Conservation (phyloP, 1,140 invertebrate species). For the Hyles vespertilio region DNA sequence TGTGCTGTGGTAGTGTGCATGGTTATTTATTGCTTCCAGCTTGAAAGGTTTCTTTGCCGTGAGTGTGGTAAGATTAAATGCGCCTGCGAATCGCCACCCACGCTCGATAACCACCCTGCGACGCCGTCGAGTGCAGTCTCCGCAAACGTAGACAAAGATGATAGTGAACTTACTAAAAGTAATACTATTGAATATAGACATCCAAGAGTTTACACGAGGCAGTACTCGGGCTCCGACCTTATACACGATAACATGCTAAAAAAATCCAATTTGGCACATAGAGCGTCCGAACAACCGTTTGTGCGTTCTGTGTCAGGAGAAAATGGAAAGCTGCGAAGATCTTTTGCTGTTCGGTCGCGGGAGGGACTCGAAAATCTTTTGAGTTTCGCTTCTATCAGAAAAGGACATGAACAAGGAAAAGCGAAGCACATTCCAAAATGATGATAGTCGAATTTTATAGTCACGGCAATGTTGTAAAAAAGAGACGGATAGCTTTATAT, state of each 20-base stretch:
- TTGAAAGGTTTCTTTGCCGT: constrained; percentile 78
- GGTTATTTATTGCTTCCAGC: constrained; percentile 76
- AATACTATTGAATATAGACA: constrained; percentile 46
- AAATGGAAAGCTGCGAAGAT: constrained; percentile 58
- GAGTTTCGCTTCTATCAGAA: constrained; percentile 48
- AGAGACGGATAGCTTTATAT: too few species aligned
- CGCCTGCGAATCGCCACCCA: constrained; percentile 53
- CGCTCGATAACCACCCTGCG: constrained; percentile 20
- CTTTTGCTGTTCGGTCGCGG: constrained; percentile 61
- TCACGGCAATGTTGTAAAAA: too few species aligned
- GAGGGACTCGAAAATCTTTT: constrained; percentile 65
- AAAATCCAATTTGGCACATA: constrained; percentile 30
- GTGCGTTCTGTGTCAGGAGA: constrained; percentile 40
- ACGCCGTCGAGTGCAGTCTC: constrained; percentile 16
- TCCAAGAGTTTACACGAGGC: constrained; percentile 29
- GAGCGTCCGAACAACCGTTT: constrained; percentile 47
- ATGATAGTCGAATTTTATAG: constrained; percentile 1
- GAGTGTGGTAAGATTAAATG: constrained; percentile 78
- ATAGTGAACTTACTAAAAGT: constrained; percentile 10
- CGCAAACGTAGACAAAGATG: constrained; percentile 15
- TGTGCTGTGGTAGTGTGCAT: constrained; percentile 67
- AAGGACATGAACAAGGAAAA: constrained; percentile 44
- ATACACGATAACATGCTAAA: constrained; percentile 23
- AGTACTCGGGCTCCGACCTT: constrained; percentile 39
- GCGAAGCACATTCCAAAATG: constrained; percentile 38